Conservation (phyloP, 2,888 invertebrate species). For the Ceratothoa steindachneri region DNA sequence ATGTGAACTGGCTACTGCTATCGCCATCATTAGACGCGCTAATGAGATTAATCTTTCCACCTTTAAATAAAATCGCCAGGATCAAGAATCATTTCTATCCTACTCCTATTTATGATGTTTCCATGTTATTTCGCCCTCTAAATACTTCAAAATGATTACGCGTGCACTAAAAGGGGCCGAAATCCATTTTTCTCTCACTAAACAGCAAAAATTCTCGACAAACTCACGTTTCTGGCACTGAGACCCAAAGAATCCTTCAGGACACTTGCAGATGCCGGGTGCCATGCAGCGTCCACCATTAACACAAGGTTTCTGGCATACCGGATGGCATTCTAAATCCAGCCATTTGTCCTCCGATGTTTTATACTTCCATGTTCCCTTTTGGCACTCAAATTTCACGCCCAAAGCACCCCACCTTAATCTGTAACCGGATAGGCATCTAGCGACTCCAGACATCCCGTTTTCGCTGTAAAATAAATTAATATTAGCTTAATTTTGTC, state of each 20-base stretch:
- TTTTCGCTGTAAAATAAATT: slow-evolving; percentile 5
- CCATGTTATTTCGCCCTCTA: too few species aligned
- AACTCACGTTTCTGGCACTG: slow-evolving; percentile 18
- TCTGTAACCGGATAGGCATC: slow-evolving; percentile 15
- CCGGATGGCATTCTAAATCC: background rate
- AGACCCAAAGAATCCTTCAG: slow-evolving; percentile 18
- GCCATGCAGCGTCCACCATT: slow-evolving; percentile 20
- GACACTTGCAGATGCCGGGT: slow-evolving; percentile 11
- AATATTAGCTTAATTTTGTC: too few species aligned
- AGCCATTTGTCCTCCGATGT: background rate
- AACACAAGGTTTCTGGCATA: slow-evolving; percentile 15
- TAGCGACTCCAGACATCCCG: background rate
- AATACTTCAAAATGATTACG: too few species aligned
- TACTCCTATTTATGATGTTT: too few species aligned
- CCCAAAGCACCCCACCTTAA: slow-evolving; percentile 3
- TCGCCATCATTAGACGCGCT: too few species aligned
- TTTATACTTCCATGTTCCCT: slow-evolving; percentile 4
- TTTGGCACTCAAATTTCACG: background rate
- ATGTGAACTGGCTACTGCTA: too few species aligned
- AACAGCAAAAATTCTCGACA: too few species aligned
- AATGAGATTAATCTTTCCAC: too few species aligned
- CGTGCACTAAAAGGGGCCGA: too few species aligned
- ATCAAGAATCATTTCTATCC: too few species aligned
- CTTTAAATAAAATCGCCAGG: too few species aligned
- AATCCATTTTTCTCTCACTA: too few species aligned